These are phyloP conservation scores for Eupithecia tripunctaria DNA, from an alignment of 2,888 invertebrate genomes.

Conservation along the genomic window DNA sequence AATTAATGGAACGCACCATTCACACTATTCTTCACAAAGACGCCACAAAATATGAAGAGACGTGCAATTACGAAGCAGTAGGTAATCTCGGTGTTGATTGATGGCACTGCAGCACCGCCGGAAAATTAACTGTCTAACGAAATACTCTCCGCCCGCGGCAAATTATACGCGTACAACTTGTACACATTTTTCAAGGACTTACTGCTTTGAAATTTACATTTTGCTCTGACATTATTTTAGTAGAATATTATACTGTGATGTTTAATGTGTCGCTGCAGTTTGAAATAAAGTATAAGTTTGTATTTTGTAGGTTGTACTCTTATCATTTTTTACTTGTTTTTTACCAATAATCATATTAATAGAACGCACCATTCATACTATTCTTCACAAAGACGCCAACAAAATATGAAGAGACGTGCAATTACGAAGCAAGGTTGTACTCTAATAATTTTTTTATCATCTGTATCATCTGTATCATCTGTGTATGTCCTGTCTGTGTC, in stretches of 20 bases:
- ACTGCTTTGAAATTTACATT: constrained; percentile 17
- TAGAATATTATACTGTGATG: not conserved
- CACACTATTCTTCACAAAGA: not conserved
- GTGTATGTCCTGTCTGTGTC: too few relatives aligned
- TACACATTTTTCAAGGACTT: constrained; percentile 30
- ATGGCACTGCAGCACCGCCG: constrained; percentile 54
- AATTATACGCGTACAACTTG: constrained; percentile 25
- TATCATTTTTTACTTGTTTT: too few relatives aligned
- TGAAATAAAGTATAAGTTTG: not conserved
- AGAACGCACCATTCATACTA: not conserved
- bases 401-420: constrained; percentile 11
- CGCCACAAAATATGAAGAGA: constrained; percentile 10
- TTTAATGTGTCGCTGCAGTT: not conserved
- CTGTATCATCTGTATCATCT: too few relatives aligned
- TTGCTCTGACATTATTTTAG: constrained; percentile 2
- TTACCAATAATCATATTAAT: too few relatives aligned
- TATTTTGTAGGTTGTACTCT: too few relatives aligned
- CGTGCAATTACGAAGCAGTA: constrained; percentile 25
- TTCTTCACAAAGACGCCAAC: not conserved
- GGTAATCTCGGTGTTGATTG: constrained; percentile 57
- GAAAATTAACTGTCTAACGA: constrained; percentile 58
- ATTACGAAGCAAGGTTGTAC: constrained; percentile 11
- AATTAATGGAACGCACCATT: not conserved
- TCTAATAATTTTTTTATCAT: not conserved
- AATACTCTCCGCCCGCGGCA: constrained; percentile 35